These are phyloP conservation scores for Watsonalla binaria DNA, from an alignment of 2,888 invertebrate genomes.

Conservation along the genomic window DNA sequence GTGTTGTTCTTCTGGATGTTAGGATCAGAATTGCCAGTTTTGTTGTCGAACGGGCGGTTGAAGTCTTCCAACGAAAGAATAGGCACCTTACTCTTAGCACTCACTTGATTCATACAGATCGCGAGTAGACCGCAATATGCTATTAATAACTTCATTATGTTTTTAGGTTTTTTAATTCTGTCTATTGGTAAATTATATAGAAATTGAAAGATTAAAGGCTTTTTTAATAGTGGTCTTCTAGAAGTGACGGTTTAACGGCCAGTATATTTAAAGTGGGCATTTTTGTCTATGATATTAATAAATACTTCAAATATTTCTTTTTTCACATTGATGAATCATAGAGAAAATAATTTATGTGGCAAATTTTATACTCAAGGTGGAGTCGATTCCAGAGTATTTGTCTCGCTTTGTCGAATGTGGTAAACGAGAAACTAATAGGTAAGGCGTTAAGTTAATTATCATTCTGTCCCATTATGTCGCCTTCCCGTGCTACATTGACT, in stretches of 20 bases:
- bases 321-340: no score
- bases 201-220: neutral
- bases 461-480: no score
- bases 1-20: neutral
- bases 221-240: neutral
- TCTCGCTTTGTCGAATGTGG: no score
- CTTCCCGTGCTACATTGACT: no score
- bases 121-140: neutral
- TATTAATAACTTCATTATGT: neutral
- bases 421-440: no score
- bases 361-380: no score
- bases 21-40: neutral
- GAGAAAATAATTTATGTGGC: no score
- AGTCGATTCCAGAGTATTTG: no score
- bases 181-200: neutral
- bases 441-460: no score
- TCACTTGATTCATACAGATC: conserved; percentile 5
- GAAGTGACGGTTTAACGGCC: neutral
- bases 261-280: neutral
- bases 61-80: conserved; percentile 28
- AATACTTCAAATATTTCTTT: no score
- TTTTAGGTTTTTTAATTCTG: neutral
- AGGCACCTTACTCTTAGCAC: conserved; percentile 35
- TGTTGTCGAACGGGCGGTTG: neutral
- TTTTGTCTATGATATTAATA: neutral